phyloP scores from a whole-genome alignment of 2,113 vertebrate genomes.

The Oryctolagus cuniculus region mOryCun1.1 NC_091432.1:222012001-222012500 shows the following conservation, averaged over 20 bases:
- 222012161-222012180: neutral
- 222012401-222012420: neutral
- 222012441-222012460: accelerated
- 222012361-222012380: neutral
- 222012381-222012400: neutral
- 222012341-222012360: neutral
- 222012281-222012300: neutral
- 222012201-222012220: neutral
- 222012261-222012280: neutral
- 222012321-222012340: neutral
- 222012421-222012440: neutral
- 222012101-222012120: neutral
- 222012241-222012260: neutral
- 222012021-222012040: neutral
- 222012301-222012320: neutral
- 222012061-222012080: neutral
- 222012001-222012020: neutral
- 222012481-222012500: neutral
- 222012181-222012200: neutral
- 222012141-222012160: neutral
- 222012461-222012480: neutral
- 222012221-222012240: neutral
- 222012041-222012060: neutral
- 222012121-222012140: neutral
- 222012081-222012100: no score